These are phyloP conservation scores for Aegithalos caudatus DNA, from an alignment of 2,113 vertebrate species.

Conservation along the genomic window DNA sequence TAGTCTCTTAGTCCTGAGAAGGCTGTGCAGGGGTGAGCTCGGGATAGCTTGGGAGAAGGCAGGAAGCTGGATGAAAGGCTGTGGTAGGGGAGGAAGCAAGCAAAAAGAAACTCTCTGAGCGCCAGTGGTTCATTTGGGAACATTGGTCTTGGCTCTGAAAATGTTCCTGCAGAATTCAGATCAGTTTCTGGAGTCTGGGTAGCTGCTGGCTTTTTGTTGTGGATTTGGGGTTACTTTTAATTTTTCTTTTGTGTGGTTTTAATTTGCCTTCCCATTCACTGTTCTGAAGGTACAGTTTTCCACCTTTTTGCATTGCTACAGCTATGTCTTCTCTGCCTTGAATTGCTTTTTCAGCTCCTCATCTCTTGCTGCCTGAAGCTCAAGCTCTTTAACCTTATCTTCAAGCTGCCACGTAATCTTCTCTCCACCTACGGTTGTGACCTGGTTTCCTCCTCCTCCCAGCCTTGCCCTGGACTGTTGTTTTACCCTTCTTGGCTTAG, in stretches of 20 bases:
- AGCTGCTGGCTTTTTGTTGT: background rate
- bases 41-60: background rate
- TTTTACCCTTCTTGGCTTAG: background rate
- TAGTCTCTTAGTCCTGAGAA: background rate
- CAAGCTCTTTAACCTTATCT: background rate
- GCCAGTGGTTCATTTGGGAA: background rate
- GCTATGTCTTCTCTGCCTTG: background rate
- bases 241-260: background rate
- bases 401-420: background rate
- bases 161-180: background rate
- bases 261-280: background rate
- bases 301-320: background rate
- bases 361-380: background rate
- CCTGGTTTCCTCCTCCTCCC: background rate
- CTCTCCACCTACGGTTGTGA: background rate
- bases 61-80: background rate
- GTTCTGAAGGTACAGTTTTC: background rate
- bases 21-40: background rate
- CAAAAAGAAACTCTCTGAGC: background rate
- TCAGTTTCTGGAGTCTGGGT: background rate
- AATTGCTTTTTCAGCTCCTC: background rate
- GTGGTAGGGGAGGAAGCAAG: fast-evolving
- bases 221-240: background rate
- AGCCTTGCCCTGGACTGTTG: background rate
- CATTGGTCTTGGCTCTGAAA: background rate